Evolutionary conservation across 1,140 invertebrate genomes (phyloP).

Genomic region (Drosophila arizonae): DNA sequence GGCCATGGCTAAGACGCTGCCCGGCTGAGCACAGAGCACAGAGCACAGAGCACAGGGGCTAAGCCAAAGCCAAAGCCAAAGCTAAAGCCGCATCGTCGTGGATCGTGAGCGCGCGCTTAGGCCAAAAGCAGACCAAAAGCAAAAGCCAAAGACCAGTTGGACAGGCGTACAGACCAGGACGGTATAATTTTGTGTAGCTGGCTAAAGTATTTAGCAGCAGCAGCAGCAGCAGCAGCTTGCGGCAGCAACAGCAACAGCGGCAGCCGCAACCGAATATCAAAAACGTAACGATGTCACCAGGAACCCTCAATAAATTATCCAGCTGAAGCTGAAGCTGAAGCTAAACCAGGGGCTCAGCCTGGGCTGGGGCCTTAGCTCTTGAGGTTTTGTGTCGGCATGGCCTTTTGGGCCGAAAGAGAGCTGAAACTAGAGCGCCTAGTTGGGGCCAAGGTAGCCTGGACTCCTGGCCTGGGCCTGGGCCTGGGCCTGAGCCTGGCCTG

Average conservation of each 20-base stretch:
- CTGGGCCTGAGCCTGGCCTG: background rate
- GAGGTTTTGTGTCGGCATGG: constrained; percentile 16
- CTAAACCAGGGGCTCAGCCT: constrained; percentile 6
- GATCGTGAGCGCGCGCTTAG: constrained; percentile 72
- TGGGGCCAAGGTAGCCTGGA: constrained; percentile 23
- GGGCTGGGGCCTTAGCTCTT: constrained; percentile 15
- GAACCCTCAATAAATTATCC: constrained; percentile 80
- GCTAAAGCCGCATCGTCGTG: constrained; percentile 36
- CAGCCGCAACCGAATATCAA: constrained; percentile 77
- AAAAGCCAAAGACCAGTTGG: constrained; percentile 46
- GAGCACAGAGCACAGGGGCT: constrained; percentile 23
- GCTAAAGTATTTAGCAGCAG: constrained; percentile 75
- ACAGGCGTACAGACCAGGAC: constrained; percentile 53
- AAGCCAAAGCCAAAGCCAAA: constrained; percentile 59
- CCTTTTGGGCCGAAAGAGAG: constrained; percentile 56
- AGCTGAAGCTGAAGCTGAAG: constrained; percentile 17
- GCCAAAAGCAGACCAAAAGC: constrained; percentile 58
- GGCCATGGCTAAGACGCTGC: constrained; percentile 72
- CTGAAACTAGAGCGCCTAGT: constrained; percentile 72
- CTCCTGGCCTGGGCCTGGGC: background rate
- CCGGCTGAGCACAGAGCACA: background rate
- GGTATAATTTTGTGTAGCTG: constrained; percentile 77
- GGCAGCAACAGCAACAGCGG: constrained; percentile 49
- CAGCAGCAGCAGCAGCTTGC: constrained; percentile 17
- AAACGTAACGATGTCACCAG: constrained; percentile 76